phyloP scores from a whole-genome alignment of 2,797 vertebrate species.

The Gephyroberyx darwinii region DNA sequence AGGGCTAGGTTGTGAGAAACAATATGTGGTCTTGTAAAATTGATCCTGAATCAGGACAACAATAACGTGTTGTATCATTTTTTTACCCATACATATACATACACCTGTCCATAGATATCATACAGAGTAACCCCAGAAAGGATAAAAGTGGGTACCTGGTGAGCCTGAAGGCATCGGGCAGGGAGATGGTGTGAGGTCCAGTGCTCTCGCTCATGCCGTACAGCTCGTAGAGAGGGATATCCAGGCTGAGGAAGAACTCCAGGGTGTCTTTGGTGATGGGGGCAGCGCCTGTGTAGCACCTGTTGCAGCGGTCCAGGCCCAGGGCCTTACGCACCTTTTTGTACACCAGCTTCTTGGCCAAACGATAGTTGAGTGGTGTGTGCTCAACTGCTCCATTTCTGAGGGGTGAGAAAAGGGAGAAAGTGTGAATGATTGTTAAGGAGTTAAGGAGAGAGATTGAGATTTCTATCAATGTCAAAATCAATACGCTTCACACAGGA shows the following conservation, averaged over 20 bases:
- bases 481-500: too few relatives aligned
- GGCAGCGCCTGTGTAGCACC: slow-evolving; percentile 88
- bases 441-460: too few relatives aligned
- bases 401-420: background rate
- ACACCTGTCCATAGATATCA: background rate
- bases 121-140: background rate
- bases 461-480: too few relatives aligned
- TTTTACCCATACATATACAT: too few relatives aligned
- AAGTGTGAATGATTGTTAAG: background rate
- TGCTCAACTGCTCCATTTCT: slow-evolving; percentile 64
- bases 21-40: too few relatives aligned
- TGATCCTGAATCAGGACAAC: too few relatives aligned
- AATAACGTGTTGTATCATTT: too few relatives aligned
- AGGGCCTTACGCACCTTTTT: slow-evolving; percentile 87
- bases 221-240: slow-evolving; percentile 89
- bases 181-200: slow-evolving; percentile 87
- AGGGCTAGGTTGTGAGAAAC: too few relatives aligned
- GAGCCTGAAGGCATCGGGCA: slow-evolving; percentile 73
- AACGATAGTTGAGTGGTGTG: slow-evolving; percentile 81
- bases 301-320: slow-evolving; percentile 89
- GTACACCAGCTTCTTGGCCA: slow-evolving; percentile 91
- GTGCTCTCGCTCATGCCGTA: slow-evolving; percentile 95
- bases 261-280: slow-evolving; percentile 90
- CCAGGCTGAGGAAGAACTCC: slow-evolving; percentile 94
- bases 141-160: slow-evolving; percentile 82